Evolutionary conservation across 1,140 invertebrate species (phyloP), one percentile per base, ranked within the genome.

Genomic region (Eupeodes corollae): DNA sequence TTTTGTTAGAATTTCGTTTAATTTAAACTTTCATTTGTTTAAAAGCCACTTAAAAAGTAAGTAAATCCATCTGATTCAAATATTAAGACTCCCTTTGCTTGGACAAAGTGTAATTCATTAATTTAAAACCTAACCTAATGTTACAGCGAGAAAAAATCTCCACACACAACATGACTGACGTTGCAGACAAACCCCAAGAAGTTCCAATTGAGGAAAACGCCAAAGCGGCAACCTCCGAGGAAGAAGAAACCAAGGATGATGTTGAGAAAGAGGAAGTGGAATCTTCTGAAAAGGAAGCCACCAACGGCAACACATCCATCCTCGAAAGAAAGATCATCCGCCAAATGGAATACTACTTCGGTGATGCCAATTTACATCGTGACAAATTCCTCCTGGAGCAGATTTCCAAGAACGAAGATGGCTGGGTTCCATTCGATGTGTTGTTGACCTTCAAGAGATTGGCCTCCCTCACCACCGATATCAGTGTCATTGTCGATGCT

Each of bases 301-400:
- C 6, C 13, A 44, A 32, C 12, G 5, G 31, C 34, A 16, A 49
- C 1, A 15, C 2, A 8, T 50, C 52, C 8, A 74, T 76, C 46
- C 61, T 78, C 42, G 77, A 80, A 46, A 61, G 62, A 37, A 71
- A 71, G 31, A 79, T 82, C 12, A 78, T 80, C 37, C 72, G 73
- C 1, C 79, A 82, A 60, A 66, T 82, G 1, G 79, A 82, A 61
- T 81, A 80, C 61, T 82, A 82, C 54, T 82, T 81, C 49, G 75
- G 92, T 46, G 87, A 98, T 67, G 77, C 86, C 3, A 98, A 97
- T 68, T 75, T 97, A 37, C 79, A 82, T 6, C 78, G 80, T 51
- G 93, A 98, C 61, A 93, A 90, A 62, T 97, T 96, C 61, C 70
- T 97, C 3, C 79, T 80, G 51, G 83, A 88, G 52, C 81, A 93